These are phyloP conservation scores for Spermophilus dauricus DNA, from an alignment of 2,113 vertebrate species.

Conservation along the genomic window DNA sequence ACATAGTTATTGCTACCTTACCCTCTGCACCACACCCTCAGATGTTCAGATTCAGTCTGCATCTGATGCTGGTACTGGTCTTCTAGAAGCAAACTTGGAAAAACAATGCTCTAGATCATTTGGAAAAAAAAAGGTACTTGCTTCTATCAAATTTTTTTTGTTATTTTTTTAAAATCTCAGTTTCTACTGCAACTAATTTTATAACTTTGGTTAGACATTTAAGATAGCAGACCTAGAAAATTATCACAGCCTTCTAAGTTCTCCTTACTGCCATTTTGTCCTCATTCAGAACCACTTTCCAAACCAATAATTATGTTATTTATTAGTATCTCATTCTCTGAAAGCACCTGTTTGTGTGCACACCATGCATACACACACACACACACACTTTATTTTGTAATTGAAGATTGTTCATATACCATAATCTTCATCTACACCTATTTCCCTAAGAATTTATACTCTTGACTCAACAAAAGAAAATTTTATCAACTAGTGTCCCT, in stretches of 20 bases:
- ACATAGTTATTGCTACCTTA: background rate
- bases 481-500: background rate
- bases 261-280: background rate
- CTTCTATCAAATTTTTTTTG: background rate
- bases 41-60: background rate
- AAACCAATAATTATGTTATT: background rate
- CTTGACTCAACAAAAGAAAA: background rate
- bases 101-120: background rate
- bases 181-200: background rate
- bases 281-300: background rate
- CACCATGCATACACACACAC: too few species aligned
- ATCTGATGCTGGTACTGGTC: background rate
- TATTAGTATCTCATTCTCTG: background rate
- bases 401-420: background rate
- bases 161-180: background rate
- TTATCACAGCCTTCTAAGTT: background rate
- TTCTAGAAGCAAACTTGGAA: background rate
- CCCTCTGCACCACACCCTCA: background rate
- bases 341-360: background rate
- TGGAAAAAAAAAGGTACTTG: background rate
- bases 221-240: background rate
- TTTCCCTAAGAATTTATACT: background rate
- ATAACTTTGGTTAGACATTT: background rate
- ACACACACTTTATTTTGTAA: background rate
- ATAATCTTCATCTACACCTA: background rate